Evolutionary conservation across 2,113 vertebrate species (phyloP), one percentile per base, ranked within the genome.

Genomic region (Aptenodytes patagonicus): DNA sequence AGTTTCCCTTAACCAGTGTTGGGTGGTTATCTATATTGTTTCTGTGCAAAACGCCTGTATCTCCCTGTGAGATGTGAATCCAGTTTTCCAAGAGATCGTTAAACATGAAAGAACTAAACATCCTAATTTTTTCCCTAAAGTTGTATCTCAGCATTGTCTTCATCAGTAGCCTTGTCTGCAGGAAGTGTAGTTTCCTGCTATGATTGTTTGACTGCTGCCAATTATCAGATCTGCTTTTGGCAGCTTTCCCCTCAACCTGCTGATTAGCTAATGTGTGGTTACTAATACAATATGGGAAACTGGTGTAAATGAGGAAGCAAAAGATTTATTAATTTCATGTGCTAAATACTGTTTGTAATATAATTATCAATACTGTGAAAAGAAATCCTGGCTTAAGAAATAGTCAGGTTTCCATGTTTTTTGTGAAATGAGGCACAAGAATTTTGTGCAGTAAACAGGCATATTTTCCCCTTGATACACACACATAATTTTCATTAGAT

Each of bases 101-200:
- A 90, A 95, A 89, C 55, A 75, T 68, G 76, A 89, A 93, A 93
- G 32, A 84, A 69, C 44, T 75, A 95, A 87, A 69, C 62, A 61
- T 57, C 49, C 72, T 44, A 52, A 8, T 46, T 81, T 96, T 78
- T 25, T 0, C 4, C 31, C 65, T 49, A 11, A 73, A 85, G 70
- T 73, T 91, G 29, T 83, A 92, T 87, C 66, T 95, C 88, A 47
- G 76, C 25, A 65, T 89, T 93, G 83, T 96, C 92, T 96, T 85
- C 80, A 80, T 60, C 70, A 84, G 88, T 94, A 97, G 90, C 93
- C 87, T 87, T 89, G 93, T 93, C 92, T 46, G 4, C 94, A 97
- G 96, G 95, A 96, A 96, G 86, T 89, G 91, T 94, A 91, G 93
- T 96, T 97, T 96, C 92, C 96, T 97, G 97, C 96, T 95, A 96